These are phyloP conservation scores for Trematocara marginatum DNA, from an alignment of 2,113 vertebrate species.

Conservation along the genomic window DNA sequence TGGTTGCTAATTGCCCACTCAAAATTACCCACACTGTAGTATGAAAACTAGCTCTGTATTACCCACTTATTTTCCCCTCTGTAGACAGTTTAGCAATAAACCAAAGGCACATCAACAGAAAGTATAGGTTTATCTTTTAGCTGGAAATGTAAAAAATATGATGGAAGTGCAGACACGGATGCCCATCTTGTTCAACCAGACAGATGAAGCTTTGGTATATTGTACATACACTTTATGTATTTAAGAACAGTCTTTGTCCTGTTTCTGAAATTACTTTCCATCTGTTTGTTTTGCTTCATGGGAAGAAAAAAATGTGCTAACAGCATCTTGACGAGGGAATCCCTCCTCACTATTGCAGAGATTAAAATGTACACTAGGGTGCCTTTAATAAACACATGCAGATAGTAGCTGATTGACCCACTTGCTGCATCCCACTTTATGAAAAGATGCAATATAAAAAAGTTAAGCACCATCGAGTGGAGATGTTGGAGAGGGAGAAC, in stretches of 20 bases:
- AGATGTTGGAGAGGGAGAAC: not conserved
- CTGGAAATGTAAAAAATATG: not conserved
- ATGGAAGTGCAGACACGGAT: not conserved
- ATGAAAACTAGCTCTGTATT: not conserved
- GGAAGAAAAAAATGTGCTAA: not conserved
- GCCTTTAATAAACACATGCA: not conserved
- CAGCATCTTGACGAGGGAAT: not conserved
- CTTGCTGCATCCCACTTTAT: not conserved
- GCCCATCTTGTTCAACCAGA: not conserved
- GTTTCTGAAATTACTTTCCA: not conserved
- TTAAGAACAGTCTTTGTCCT: not conserved
- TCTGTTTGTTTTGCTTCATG: not conserved
- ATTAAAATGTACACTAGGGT: not conserved
- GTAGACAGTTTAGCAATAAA: not conserved
- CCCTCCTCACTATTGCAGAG: not conserved
- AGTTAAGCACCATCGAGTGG: not conserved
- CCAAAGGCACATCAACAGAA: not conserved
- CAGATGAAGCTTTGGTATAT: not conserved
- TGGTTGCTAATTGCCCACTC: constrained; percentile 38
- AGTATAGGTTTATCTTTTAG: not conserved
- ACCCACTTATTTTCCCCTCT: not conserved
- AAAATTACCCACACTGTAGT: constrained; percentile 24
- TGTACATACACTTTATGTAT: not conserved
- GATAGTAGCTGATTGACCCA: not conserved
- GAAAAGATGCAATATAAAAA: not conserved